Evolutionary conservation across 53 echinoderm and acorn worm species (phyloP).

Genomic region (Patiria pectinifera): DNA sequence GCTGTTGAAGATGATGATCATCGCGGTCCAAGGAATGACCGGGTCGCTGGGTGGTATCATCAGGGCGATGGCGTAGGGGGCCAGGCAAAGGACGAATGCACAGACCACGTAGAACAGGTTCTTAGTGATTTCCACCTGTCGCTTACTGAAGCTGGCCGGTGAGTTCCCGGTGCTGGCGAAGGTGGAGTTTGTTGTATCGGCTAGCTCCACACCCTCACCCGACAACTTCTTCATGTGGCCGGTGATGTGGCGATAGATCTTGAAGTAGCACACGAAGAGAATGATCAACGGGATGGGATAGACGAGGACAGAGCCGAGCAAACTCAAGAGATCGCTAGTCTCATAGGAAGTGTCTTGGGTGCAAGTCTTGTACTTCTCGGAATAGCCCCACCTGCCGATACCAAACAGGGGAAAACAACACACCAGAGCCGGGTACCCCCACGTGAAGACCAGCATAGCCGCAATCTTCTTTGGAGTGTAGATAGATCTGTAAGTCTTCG

Average conservation of each 20-base stretch:
- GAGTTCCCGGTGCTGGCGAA: slow-evolving; percentile 13
- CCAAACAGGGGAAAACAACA: slow-evolving; percentile 54
- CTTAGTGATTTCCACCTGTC: slow-evolving; percentile 67
- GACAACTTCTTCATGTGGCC: slow-evolving; percentile 61
- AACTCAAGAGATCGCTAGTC: slow-evolving; percentile 52
- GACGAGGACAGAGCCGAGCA: slow-evolving; percentile 49
- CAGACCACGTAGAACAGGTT: slow-evolving; percentile 70
- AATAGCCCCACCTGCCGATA: slow-evolving; percentile 71
- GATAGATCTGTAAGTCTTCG: slow-evolving; percentile 47
- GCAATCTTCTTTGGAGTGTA: slow-evolving; percentile 68
- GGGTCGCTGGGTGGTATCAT: slow-evolving; percentile 61
- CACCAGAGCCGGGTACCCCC: slow-evolving; percentile 58
- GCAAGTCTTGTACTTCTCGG: slow-evolving; percentile 70
- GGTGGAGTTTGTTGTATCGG: not conserved
- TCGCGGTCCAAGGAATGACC: slow-evolving; percentile 53
- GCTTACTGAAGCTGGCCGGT: slow-evolving; percentile 27
- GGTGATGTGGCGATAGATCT: slow-evolving; percentile 68
- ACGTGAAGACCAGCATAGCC: slow-evolving; percentile 64
- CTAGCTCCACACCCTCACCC: not conserved
- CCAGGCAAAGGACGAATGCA: slow-evolving; percentile 61
- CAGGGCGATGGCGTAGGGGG: slow-evolving; percentile 63
- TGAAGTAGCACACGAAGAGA: slow-evolving; percentile 61
- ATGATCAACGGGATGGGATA: slow-evolving; percentile 63
- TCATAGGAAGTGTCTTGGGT: slow-evolving; percentile 65
- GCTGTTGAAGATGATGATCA: slow-evolving; percentile 62